A percentile compares a stretch with the other conserved stretches of the same genome.
These are phyloP conservation scores for Tylochromis polylepis DNA, from an alignment of 2,113 vertebrate species.

Conservation along the genomic window DNA sequence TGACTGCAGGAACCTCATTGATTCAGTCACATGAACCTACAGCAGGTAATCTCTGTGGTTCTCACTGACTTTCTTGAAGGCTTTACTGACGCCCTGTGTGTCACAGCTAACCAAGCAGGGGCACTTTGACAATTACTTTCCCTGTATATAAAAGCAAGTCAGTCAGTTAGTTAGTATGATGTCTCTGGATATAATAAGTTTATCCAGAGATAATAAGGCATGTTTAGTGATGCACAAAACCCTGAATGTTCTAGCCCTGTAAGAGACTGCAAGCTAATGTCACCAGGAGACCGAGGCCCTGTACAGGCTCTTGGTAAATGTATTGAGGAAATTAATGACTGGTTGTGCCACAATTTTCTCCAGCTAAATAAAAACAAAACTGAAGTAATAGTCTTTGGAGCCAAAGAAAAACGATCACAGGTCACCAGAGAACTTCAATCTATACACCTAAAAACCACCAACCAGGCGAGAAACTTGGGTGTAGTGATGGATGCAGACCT, in stretches of 20 bases:
- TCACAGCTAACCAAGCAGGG: neutral
- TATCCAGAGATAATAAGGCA: neutral
- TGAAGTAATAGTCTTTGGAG: too few species aligned
- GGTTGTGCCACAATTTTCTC: too few species aligned
- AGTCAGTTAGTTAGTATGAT: neutral
- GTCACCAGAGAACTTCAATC: too few species aligned
- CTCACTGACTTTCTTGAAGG: neutral
- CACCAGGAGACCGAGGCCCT: too few species aligned
- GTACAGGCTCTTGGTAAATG: too few species aligned
- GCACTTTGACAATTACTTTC: neutral
- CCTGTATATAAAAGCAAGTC: neutral
- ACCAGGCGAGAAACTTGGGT: too few species aligned
- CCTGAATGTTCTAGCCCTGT: neutral
- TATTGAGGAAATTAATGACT: too few species aligned
- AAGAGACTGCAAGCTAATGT: neutral
- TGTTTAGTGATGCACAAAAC: neutral
- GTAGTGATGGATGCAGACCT: too few species aligned
- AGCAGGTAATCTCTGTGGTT: neutral
- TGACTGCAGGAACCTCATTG: neutral
- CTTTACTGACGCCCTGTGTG: neutral
- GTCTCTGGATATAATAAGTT: neutral
- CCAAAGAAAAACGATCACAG: too few species aligned
- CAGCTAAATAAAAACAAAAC: too few species aligned
- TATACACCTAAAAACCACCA: too few species aligned
- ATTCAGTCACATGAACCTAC: neutral